Evolutionary conservation across 2,113 vertebrate genomes (phyloP).

Genomic region (Nycticryphes semicollaris): DNA sequence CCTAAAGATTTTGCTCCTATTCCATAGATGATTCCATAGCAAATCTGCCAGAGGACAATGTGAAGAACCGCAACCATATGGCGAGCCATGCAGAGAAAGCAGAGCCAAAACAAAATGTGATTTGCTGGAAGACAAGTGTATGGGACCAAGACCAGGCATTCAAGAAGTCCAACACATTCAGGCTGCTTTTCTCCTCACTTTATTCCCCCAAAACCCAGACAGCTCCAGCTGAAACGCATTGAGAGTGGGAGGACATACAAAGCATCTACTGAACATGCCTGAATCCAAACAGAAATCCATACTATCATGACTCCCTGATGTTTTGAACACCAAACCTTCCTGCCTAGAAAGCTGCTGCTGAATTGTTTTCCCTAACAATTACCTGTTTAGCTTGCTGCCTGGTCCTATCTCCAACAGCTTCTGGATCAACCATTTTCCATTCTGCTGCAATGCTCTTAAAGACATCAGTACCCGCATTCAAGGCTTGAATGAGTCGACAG

Average conservation of each 20-base stretch:
- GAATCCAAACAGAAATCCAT: background rate
- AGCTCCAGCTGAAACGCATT: rapidly evolving
- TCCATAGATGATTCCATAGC: slow-evolving; percentile 97
- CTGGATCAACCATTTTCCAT: slow-evolving; percentile 88
- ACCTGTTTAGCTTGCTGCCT: slow-evolving; percentile 98
- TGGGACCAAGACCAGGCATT: background rate
- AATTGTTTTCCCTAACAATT: background rate
- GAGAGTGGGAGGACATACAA: background rate
- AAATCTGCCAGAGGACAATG: slow-evolving; percentile 82
- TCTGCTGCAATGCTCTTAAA: slow-evolving; percentile 94
- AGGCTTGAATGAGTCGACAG: slow-evolving; percentile 83
- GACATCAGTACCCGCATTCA: slow-evolving; percentile 88
- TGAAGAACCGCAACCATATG: background rate
- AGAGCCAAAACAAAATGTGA: background rate
- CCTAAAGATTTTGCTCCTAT: slow-evolving; percentile 95
- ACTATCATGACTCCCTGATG: background rate
- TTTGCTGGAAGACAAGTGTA: background rate
- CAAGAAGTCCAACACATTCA: background rate
- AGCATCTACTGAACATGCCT: background rate
- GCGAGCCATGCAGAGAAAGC: background rate
- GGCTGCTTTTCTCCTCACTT: background rate
- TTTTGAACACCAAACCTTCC: background rate
- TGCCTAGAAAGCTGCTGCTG: background rate
- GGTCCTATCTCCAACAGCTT: slow-evolving; percentile 81
- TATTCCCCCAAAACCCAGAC: background rate